Evolutionary conservation across 1,140 invertebrate species (phyloP).

Genomic region (Grapholita molesta): DNA sequence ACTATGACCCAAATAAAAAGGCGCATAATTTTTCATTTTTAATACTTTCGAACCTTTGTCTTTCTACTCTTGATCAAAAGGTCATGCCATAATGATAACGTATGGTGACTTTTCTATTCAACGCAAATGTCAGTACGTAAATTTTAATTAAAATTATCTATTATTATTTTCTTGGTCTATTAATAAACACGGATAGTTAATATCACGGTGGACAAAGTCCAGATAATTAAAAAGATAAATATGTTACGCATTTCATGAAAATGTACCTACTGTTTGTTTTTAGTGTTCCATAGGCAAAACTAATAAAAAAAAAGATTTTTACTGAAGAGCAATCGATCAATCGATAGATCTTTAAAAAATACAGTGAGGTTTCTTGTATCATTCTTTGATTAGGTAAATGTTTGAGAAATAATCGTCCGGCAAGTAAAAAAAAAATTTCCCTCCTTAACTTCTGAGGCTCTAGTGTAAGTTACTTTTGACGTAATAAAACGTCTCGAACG

Average conservation of each 20-base stretch:
- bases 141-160: neutral
- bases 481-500: too few relatives aligned
- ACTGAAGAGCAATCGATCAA: too few relatives aligned
- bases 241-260: neutral
- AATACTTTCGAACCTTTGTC: conserved; percentile 7
- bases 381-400: too few relatives aligned
- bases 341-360: too few relatives aligned
- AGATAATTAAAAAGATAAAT: neutral
- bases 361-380: too few relatives aligned
- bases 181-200: neutral
- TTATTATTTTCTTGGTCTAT: neutral
- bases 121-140: neutral
- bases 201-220: neutral
- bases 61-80: neutral
- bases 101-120: neutral
- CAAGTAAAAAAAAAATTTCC: too few relatives aligned
- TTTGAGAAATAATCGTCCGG: too few relatives aligned
- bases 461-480: too few relatives aligned
- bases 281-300: too few relatives aligned
- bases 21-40: conserved; percentile 1
- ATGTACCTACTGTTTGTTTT: too few relatives aligned
- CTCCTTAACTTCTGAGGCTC: too few relatives aligned
- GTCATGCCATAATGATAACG: neutral
- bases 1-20: neutral
- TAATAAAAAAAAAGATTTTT: too few relatives aligned